Conservation (phyloP, 2,113 vertebrate genomes). For the Craseonycteris thonglongyai region DNA sequence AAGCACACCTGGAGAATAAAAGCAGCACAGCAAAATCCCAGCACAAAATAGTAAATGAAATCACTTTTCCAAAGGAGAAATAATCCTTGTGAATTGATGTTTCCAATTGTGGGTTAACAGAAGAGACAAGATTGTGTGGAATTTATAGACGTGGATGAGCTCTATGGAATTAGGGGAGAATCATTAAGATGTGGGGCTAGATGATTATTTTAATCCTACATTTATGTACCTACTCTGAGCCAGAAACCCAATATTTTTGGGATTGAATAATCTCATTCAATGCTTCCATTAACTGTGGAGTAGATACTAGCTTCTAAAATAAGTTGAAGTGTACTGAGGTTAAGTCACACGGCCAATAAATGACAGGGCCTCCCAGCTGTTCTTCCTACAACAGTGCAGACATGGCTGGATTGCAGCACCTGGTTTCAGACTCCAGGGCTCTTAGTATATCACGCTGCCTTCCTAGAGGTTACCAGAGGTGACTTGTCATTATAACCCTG, state of each 20-base stretch:
- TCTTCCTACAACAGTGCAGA: accelerated
- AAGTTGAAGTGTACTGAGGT: neutral
- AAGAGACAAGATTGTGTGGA: neutral
- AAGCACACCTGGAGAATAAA: neutral
- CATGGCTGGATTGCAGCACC: accelerated
- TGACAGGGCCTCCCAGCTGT: accelerated
- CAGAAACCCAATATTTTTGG: neutral
- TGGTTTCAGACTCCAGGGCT: neutral
- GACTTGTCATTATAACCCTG: too few species aligned
- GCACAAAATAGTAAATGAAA: neutral
- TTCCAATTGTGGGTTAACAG: neutral
- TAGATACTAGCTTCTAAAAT: neutral
- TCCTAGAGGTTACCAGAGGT: neutral
- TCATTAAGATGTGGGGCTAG: neutral
- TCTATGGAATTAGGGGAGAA: neutral
- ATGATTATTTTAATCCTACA: neutral
- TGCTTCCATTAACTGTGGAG: neutral
- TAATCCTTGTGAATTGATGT: neutral
- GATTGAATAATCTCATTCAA: neutral
- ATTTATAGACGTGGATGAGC: neutral
- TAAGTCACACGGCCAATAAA: too few species aligned
- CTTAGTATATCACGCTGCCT: neutral
- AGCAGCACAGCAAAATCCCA: neutral
- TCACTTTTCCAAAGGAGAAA: neutral
- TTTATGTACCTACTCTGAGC: neutral